Evolutionary conservation across 2,888 invertebrate species (phyloP), one percentile per base, ranked within the genome.

Genomic region (Monoplex corrugatus): DNA sequence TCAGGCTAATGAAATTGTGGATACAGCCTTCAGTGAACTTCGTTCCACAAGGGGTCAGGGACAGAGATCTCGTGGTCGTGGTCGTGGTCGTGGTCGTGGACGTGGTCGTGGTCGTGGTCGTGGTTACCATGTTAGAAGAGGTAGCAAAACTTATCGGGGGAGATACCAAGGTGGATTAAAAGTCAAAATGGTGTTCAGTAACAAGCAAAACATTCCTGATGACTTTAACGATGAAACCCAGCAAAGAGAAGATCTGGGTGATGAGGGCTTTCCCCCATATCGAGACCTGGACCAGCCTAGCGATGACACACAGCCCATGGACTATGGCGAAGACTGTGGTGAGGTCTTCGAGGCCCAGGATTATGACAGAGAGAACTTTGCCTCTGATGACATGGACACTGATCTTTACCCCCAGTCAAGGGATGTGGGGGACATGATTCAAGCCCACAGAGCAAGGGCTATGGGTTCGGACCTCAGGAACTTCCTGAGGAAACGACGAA

Each of bases 381-480:
- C 13, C 38, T 35, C 19, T 32, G 45, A 38, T n/a, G 84, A 45
- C 16, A 28, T 57, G 23, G 38, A 38, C 35, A 23, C 19, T 23
- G 57, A 19, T 3, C 57, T 35, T 40, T 19, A 6, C 38, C 45
- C 1, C 3, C 1, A 1, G 16, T 23, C 13, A 2, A 32, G 19
- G 13, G 84, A 84, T 28, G 50, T 84, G 19, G 84, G 84, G 10
- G 57, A 84, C 57, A 50, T 57, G 84, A 84, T 57, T 57, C 16
- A 13, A 23, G 50, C 84, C 19, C 50, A 84, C 35, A 84, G 57
- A 57, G 50, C 32, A 16, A 40, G 68, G 3, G 85, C 32, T 23
- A 57, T 38, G 45, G 40, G 57, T 19, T 13, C 13, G 45, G 86
- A 86, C 35, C 32, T 86, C 13, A 38, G 86, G n/a, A 68, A 68